Percentiles rank a stretch among this genome's conserved stretches.
These are phyloP conservation scores for Pangasianodon hypophthalmus DNA, from an alignment of 2,113 vertebrate species.

Conservation along the genomic window DNA sequence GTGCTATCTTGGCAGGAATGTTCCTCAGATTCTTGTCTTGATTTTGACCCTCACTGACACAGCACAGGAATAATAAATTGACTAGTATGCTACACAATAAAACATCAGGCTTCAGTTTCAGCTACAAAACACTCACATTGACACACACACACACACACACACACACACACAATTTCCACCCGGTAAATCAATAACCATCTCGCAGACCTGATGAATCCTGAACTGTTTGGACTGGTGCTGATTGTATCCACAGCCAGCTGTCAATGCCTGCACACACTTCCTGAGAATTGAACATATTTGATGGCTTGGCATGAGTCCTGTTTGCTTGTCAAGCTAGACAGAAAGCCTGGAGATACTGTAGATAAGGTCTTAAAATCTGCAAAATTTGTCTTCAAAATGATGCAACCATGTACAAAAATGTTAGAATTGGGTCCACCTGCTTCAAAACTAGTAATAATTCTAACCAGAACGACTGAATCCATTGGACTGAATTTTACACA, in stretches of 20 bases:
- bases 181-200: conserved; percentile 20
- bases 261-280: background rate
- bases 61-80: background rate
- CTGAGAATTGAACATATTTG: background rate
- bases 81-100: background rate
- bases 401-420: background rate
- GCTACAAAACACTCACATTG: background rate
- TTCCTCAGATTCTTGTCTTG: background rate
- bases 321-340: background rate
- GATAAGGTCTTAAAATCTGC: background rate
- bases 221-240: conserved; percentile 27
- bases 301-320: background rate
- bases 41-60: background rate
- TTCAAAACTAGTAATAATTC: background rate
- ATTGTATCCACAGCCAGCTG: conserved; percentile 6
- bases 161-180: background rate
- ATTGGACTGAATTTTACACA: no score
- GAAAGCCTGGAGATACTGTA: background rate
- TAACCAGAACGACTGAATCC: background rate
- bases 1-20: background rate
- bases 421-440: background rate
- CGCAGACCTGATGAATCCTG: background rate
- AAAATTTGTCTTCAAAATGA: background rate
- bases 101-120: background rate
- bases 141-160: background rate